Percentiles rank a stretch among this genome's conserved stretches.
These are phyloP conservation scores for Podocnemis expansa DNA, from an alignment of 2,113 vertebrate species.

Conservation along the genomic window DNA sequence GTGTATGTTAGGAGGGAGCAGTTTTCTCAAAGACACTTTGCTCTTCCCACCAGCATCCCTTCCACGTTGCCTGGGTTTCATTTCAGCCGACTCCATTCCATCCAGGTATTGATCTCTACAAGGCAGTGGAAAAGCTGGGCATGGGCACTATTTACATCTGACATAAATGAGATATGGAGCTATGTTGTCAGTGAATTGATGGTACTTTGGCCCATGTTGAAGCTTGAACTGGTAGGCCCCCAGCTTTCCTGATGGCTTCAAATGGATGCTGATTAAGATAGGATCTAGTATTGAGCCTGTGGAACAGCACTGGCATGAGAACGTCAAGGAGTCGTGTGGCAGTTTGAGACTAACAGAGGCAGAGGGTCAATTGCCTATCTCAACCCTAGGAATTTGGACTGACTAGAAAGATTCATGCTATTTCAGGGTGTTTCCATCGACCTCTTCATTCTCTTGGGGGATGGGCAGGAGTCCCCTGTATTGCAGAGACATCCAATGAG, in stretches of 20 bases:
- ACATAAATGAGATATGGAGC: not conserved
- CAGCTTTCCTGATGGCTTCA: not conserved
- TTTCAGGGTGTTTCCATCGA: not conserved
- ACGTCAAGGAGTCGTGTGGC: too few relatives aligned
- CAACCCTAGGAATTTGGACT: not conserved
- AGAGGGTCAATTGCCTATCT: accelerated
- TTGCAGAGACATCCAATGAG: not conserved
- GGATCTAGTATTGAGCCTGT: not conserved
- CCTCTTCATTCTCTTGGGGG: not conserved
- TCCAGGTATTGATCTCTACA: not conserved
- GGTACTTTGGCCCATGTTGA: not conserved
- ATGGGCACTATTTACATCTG: not conserved
- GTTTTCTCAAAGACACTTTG: not conserved
- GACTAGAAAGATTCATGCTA: not conserved
- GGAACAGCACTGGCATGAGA: too few relatives aligned
- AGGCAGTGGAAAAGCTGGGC: not conserved
- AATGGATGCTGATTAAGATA: accelerated
- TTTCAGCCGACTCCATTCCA: not conserved
- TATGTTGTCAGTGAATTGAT: not conserved
- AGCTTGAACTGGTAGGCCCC: too few relatives aligned
- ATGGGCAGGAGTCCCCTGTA: not conserved
- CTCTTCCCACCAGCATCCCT: not conserved
- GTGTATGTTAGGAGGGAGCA: not conserved
- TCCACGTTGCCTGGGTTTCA: not conserved
- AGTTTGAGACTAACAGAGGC: not conserved